These are phyloP conservation scores for Laterallus jamaicensis DNA, from an alignment of 2,113 vertebrate genomes.

Conservation along the genomic window DNA sequence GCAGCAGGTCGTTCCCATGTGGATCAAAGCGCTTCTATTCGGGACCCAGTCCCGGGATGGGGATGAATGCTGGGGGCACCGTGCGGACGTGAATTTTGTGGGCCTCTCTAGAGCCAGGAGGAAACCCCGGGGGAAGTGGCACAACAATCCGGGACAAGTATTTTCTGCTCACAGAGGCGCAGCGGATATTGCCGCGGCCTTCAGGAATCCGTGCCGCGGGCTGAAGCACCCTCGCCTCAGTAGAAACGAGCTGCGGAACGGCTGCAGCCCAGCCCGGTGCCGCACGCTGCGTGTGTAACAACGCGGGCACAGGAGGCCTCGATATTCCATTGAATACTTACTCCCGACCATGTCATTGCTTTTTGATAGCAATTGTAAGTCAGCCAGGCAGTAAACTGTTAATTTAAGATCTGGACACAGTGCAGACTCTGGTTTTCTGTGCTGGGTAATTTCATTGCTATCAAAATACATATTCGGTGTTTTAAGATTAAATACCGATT, in stretches of 20 bases:
- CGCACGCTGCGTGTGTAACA: neutral
- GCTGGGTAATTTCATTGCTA: neutral
- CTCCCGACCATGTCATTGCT: neutral
- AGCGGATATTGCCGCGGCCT: neutral
- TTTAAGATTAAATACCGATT: neutral
- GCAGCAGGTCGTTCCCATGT: neutral
- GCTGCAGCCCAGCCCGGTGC: neutral
- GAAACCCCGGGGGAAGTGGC: neutral
- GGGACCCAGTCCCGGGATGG: accelerated
- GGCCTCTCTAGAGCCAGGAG: too few species aligned
- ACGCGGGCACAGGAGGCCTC: neutral
- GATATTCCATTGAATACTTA: neutral
- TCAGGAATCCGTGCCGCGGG: neutral
- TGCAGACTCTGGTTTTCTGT: neutral
- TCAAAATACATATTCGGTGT: neutral
- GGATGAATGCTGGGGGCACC: too few species aligned
- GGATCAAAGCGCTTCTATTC: neutral
- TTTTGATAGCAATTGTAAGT: neutral
- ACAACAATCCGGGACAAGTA: neutral
- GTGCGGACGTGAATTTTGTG: neutral
- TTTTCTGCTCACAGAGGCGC: neutral
- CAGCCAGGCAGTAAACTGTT: neutral
- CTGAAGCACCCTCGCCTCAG: neutral
- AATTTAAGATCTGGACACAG: neutral
- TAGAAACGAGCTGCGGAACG: neutral